A percentile compares a stretch with the other conserved stretches of the same genome.
Evolutionary conservation across 2,888 invertebrate genomes (phyloP).

Genomic region (Adelognathus sp.): DNA sequence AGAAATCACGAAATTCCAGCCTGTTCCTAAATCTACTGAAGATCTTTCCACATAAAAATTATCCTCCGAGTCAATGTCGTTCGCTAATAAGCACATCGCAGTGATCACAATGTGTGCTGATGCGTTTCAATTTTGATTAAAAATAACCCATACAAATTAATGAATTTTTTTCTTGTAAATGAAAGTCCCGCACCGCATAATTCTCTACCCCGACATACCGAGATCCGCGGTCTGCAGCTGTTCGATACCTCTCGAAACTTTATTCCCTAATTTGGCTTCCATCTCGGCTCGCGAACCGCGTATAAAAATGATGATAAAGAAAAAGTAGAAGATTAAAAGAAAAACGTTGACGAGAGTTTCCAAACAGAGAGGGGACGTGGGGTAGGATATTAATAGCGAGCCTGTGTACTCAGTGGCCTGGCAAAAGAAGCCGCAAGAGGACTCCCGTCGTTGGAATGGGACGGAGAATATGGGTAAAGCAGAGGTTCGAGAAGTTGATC

Average conservation of each 20-base stretch:
- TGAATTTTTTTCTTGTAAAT: too few species aligned
- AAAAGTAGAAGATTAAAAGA: conserved; percentile 4
- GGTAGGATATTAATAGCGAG: conserved; percentile 19
- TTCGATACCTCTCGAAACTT: background rate
- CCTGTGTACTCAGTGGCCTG: conserved; percentile 44
- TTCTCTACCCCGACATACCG: too few species aligned
- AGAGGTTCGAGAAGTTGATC: conserved; percentile 29
- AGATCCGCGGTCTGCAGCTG: too few species aligned
- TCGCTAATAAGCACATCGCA: too few species aligned
- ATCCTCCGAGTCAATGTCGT: too few species aligned
- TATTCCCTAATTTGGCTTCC: background rate
- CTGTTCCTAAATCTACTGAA: too few species aligned
- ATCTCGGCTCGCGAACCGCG: background rate
- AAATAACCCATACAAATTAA: too few species aligned
- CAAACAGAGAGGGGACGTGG: background rate
- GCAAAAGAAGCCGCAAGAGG: conserved; percentile 26
- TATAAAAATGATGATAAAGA: background rate
- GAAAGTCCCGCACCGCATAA: too few species aligned
- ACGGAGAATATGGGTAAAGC: background rate
- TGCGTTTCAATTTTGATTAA: too few species aligned
- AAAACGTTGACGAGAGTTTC: conserved; percentile 45
- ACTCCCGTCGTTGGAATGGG: conserved; percentile 5
- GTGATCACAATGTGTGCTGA: too few species aligned
- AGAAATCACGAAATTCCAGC: too few species aligned
- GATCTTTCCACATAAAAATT: too few species aligned